Conservation (phyloP, 1,140 invertebrate genomes). For the Cataglyphis hispanica region DNA sequence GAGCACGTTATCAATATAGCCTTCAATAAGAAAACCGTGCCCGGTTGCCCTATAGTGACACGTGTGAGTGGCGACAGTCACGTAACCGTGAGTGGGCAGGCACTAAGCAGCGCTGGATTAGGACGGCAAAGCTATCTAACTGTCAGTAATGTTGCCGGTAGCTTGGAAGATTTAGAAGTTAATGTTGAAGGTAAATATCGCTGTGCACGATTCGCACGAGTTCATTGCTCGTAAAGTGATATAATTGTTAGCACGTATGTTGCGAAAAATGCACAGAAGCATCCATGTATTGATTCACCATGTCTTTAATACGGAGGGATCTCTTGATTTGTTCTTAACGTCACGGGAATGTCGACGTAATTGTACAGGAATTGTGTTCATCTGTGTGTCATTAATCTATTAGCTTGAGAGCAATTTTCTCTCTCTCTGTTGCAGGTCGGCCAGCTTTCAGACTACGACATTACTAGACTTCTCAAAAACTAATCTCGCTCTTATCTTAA, state of each 20-base stretch:
- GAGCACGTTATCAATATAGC: slow-evolving; percentile 98
- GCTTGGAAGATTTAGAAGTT: slow-evolving; percentile 96
- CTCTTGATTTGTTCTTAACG: slow-evolving; percentile 29
- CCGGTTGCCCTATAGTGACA: slow-evolving; percentile 93
- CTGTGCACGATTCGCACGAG: neutral
- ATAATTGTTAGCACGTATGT: slow-evolving; percentile 7
- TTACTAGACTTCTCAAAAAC: slow-evolving; percentile 85
- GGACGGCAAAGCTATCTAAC: slow-evolving; percentile 89
- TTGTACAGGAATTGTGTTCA: slow-evolving; percentile 54
- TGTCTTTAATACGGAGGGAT: slow-evolving; percentile 43
- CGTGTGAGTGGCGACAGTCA: slow-evolving; percentile 91
- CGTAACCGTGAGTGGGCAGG: slow-evolving; percentile 91
- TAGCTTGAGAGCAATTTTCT: slow-evolving; percentile 85
- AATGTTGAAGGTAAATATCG: slow-evolving; percentile 94
- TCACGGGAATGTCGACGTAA: slow-evolving; percentile 31
- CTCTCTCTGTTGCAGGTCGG: slow-evolving; percentile 87
- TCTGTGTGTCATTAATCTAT: slow-evolving; percentile 70
- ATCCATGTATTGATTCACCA: slow-evolving; percentile 49
- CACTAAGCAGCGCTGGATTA: slow-evolving; percentile 88
- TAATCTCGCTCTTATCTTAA: slow-evolving; percentile 81
- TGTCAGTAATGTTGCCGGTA: slow-evolving; percentile 91
- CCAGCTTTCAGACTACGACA: slow-evolving; percentile 88
- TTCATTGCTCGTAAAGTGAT: neutral
- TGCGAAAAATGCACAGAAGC: slow-evolving; percentile 44
- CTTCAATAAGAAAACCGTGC: slow-evolving; percentile 96